phyloP scores from a whole-genome alignment of 2,888 invertebrate species.

The Xylota segnis region DNA sequence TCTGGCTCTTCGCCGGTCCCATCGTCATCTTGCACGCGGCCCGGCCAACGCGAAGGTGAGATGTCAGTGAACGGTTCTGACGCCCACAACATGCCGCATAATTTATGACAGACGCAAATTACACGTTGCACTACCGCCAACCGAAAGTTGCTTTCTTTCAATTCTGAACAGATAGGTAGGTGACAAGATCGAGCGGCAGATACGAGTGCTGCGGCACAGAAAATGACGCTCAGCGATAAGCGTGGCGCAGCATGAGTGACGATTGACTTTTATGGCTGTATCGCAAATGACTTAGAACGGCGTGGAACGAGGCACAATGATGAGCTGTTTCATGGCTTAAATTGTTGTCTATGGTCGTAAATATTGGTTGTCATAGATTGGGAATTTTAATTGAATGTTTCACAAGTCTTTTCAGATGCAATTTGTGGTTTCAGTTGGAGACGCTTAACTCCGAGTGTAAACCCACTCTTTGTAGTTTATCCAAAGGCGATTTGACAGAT shows the following conservation, averaged over 20 bases:
- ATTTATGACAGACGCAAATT: slow-evolving; percentile 76
- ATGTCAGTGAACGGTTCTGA: slow-evolving; percentile 76
- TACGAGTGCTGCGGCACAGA: slow-evolving; percentile 45
- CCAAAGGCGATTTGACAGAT: too few species aligned
- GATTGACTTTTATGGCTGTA: slow-evolving; percentile 54
- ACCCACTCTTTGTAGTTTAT: not conserved
- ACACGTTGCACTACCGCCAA: slow-evolving; percentile 59
- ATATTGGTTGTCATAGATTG: not conserved
- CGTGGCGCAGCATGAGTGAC: slow-evolving; percentile 54
- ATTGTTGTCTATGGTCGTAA: not conserved
- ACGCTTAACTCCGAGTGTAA: not conserved
- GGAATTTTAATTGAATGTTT: slow-evolving; percentile 7
- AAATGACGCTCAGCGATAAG: slow-evolving; percentile 46
- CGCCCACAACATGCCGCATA: slow-evolving; percentile 74
- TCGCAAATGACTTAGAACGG: not conserved
- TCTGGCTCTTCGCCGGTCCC: slow-evolving; percentile 47
- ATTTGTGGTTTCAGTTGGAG: not conserved
- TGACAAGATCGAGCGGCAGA: slow-evolving; percentile 65
- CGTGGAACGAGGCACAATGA: not conserved
- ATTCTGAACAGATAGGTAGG: slow-evolving; percentile 31
- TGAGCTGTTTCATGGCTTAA: slow-evolving; percentile 2
- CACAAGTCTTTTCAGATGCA: not conserved
- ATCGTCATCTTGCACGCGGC: slow-evolving; percentile 16
- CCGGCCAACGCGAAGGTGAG: slow-evolving; percentile 72
- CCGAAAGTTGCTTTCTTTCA: slow-evolving; percentile 62